Base-by-base conservation (phyloP, 2,113 vertebrate genomes). In the Apteryx mantelli region DNA sequence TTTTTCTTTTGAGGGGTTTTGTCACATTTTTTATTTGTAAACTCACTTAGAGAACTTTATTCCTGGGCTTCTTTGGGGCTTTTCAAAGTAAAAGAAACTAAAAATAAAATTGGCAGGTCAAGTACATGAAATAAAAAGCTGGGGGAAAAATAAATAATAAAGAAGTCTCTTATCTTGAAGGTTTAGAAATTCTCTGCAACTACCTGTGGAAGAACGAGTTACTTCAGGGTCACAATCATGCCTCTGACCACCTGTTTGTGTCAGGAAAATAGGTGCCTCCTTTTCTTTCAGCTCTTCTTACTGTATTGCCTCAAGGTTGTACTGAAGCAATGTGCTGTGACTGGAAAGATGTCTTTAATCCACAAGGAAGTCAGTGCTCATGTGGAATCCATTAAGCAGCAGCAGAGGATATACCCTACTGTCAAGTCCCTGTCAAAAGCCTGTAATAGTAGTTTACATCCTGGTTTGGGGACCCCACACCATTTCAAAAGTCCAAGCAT, bases 281-380 rank as follows among this genome's bases (percentile, higher is more conserved):
- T 36, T 84, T 78, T 53, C 11, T 44, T 40, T 66, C 48, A 1
- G 9, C 5, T 69, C 34, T 87, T 46, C 55, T 69, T 79, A 13
- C 30, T 61, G 46, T 63, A 46, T 58, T 34, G 11, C 20, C 44
- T 88, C 2, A 6, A 36, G 20, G 10, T 44, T 44, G 42, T 21
- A 63, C 8, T 81, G 25, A 14, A 68, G 28, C 6, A 44, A 13
- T 16, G 6, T 0, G 0, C 30, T 68, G 11, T 11, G 76, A 3
- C 16, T 61, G 24, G 60, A 60, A 42, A 60, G 7, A 32, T 9
- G 21, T 3, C 9, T 85, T 78, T 56, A 40, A 53, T 17, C 10
- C 0, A 0, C 19, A 8, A 32, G 8, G 7, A 26, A 40, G 9
- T 6, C 34, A 71, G 20, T 3, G 1, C 20, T 21, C 4, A 0